Conservation (phyloP, 2,888 invertebrate genomes). For the Atherix ibis region DNA sequence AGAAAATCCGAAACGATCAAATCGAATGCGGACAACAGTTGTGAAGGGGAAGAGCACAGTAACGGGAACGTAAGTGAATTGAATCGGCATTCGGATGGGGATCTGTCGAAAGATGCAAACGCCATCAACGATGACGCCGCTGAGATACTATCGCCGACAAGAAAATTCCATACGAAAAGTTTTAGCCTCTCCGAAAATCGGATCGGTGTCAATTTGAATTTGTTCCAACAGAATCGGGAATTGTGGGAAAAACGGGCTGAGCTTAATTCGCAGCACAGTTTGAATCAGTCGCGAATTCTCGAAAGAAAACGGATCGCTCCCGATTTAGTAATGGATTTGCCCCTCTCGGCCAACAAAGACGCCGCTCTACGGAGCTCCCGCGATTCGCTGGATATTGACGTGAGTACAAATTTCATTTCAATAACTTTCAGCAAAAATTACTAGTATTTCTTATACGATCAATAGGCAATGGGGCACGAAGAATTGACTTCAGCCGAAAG, state of each 20-base stretch:
- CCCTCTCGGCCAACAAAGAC: conserved; percentile 36
- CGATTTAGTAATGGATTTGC: conserved; percentile 70
- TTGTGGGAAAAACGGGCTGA: conserved; percentile 45
- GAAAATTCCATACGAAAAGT: conserved; percentile 15
- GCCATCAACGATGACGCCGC: conserved; percentile 5
- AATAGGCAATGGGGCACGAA: conserved; percentile 31
- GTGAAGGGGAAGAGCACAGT: neutral
- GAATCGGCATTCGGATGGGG: conserved; percentile 13
- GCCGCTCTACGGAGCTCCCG: conserved; percentile 18
- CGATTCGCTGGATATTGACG: conserved; percentile 22
- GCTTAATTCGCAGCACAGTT: conserved; percentile 35
- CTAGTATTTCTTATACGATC: neutral
- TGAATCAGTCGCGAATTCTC: conserved; percentile 26
- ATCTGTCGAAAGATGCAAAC: conserved; percentile 11
- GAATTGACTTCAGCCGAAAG: conserved; percentile 60
- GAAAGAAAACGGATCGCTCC: conserved; percentile 41
- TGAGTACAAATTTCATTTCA: conserved; percentile 2
- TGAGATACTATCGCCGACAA: conserved; percentile 7
- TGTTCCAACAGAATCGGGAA: conserved; percentile 35
- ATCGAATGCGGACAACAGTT: conserved; percentile 3
- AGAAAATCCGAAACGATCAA: conserved; percentile 11
- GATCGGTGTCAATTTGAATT: conserved; percentile 10
- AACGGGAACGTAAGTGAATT: conserved; percentile 4
- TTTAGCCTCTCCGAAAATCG: conserved; percentile 14
- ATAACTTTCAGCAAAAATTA: neutral